Evolutionary conservation across 2,797 vertebrate species (phyloP), one percentile per base, ranked within the genome.

Genomic region (Semaprochilodus insignis): DNA sequence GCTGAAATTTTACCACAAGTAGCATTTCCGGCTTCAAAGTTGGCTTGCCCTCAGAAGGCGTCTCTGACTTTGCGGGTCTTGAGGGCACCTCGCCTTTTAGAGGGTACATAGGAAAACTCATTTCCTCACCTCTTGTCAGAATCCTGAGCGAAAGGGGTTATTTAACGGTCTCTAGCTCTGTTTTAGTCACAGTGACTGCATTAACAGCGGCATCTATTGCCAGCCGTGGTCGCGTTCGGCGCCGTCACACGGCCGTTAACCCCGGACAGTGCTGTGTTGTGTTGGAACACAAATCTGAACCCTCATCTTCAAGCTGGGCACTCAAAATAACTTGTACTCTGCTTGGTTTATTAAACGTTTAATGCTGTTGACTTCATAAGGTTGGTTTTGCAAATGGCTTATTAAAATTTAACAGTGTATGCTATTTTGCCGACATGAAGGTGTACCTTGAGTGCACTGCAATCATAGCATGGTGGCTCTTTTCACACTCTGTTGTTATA

Each of bases 341-440:
- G 70, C 76, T 36, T 72, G 62, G 57, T 86, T 86, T 73, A 87
- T 84, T 82, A 72, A 84, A 81, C 76, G 52, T 85, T 81, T 83
- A 69, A 82, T 69, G 63, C 73, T 23, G 21, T 83, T 78, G 79
- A 80, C 83, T 81, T 78, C 52, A 44, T 82, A 48, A 63, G 80
- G 65, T 85, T 87, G 78, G 75, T 87, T 82, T 77, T 81, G 84
- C 71, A 79, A 85, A 88, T 85, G 76, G 83, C 31, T 66, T 80
- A 86, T 86, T 74, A 82, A 86, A 86, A 74, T 79, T 83, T 81
- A 85, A 83, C 80, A 60, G 81, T 16, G 80, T 82, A 31, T 83
- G 36, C 62, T 84, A 31, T 77, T 36, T 36, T 21, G 40, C 27
- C 14, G 69, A 34, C 77, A 27, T 34, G 67, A 19, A 8, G 51